These are phyloP conservation scores for Melipona bicolor DNA, from an alignment of 2,888 invertebrate genomes.

Conservation along the genomic window DNA sequence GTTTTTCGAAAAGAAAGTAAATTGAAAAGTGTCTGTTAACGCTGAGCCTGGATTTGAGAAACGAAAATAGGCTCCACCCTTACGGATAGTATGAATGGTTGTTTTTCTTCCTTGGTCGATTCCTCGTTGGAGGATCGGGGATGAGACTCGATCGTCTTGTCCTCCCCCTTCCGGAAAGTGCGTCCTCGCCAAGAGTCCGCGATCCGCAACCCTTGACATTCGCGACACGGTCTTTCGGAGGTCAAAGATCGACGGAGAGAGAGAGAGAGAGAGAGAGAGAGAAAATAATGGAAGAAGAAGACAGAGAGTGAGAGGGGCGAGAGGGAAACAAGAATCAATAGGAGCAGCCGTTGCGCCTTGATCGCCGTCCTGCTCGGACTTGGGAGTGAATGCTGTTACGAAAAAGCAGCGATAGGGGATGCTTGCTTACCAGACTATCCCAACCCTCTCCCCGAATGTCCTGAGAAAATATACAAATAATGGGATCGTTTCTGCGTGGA, in stretches of 20 bases:
- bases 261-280: conserved; percentile 1
- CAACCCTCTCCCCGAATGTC: background rate
- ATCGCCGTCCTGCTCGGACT: conserved; percentile 68
- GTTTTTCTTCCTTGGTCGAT: background rate
- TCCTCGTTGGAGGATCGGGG: conserved; percentile 1
- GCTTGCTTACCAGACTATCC: background rate
- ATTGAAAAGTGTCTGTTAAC: no score
- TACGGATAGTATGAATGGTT: background rate
- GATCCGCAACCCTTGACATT: conserved; percentile 54
- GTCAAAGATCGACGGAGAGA: conserved; percentile 51
- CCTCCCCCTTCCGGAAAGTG: conserved; percentile 1
- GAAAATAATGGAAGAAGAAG: conserved; percentile 30
- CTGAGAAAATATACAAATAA: background rate
- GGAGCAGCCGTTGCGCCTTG: conserved; percentile 67
- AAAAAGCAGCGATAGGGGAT: conserved; percentile 16
- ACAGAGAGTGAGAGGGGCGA: no score
- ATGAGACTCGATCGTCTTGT: background rate
- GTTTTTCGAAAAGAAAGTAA: background rate
- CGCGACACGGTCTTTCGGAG: conserved; percentile 14
- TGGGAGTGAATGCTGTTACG: conserved; percentile 63
- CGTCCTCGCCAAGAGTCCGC: conserved; percentile 26
- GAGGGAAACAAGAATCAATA: conserved; percentile 71
- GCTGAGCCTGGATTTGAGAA: no score
- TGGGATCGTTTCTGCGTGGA: background rate
- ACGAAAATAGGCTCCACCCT: background rate